Conservation (phyloP, 2,888 invertebrate genomes). For the Augiades crinisus region DNA sequence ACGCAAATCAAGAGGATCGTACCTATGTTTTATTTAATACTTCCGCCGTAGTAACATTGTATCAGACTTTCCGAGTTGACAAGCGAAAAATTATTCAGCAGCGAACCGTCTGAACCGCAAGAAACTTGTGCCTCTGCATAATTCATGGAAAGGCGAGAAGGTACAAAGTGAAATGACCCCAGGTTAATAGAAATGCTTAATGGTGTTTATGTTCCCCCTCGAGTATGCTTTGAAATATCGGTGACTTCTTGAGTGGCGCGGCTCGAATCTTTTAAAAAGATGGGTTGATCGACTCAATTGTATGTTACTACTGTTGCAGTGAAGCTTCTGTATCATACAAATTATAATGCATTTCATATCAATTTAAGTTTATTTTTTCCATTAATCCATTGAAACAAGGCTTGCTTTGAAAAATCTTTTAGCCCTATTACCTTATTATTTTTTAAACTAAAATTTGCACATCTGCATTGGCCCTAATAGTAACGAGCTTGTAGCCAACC, state of each 20-base stretch:
- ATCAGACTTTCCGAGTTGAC: constrained; percentile 25
- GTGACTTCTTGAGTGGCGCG: not conserved
- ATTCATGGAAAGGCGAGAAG: constrained; percentile 26
- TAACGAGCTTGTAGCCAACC: no score
- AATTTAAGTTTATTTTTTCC: no score
- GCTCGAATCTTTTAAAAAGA: no score
- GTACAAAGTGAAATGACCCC: constrained; percentile 28
- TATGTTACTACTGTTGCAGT: no score
- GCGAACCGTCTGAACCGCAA: constrained; percentile 19
- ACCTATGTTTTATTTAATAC: constrained; percentile 18
- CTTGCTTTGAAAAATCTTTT: no score
- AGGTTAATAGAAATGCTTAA: constrained; percentile 31
- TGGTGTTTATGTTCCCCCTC: constrained; percentile 25
- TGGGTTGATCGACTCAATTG: no score
- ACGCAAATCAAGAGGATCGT: not conserved
- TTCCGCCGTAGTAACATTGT: constrained; percentile 15
- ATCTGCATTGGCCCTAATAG: no score
- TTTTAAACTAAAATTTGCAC: no score
- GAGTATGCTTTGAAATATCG: constrained; percentile 7
- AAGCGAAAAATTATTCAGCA: constrained; percentile 33
- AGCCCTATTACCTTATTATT: no score
- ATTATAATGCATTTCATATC: no score
- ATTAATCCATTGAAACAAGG: no score
- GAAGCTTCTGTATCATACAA: no score
- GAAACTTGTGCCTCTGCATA: constrained; percentile 33